Conservation (phyloP, 2,797 vertebrate genomes). For the Perodicticus potto region DNA sequence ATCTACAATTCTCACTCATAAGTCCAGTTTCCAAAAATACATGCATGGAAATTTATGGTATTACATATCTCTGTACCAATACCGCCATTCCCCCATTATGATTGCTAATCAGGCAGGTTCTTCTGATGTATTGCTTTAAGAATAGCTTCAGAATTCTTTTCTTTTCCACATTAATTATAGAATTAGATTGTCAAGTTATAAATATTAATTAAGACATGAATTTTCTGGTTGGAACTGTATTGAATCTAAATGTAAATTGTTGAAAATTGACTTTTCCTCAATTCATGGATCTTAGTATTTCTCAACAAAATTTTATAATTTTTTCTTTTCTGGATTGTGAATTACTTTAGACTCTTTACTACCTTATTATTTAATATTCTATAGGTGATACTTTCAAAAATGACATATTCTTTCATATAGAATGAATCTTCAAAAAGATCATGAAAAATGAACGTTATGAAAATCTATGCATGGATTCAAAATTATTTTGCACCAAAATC, state of each 20-base stretch:
- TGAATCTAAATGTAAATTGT: background rate
- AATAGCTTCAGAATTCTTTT: background rate
- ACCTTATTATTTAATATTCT: background rate
- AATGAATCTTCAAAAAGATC: background rate
- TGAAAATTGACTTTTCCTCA: background rate
- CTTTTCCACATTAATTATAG: background rate
- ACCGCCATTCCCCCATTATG: background rate
- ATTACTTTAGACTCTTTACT: constrained; percentile 7
- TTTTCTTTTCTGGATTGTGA: background rate
- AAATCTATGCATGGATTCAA: background rate
- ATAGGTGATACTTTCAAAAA: background rate
- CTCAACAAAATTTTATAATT: background rate
- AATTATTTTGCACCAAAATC: background rate
- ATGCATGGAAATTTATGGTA: background rate
- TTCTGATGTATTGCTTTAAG: background rate
- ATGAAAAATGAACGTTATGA: background rate
- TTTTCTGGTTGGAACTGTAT: background rate
- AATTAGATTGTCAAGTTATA: background rate
- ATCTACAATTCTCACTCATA: background rate
- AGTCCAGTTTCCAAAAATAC: background rate
- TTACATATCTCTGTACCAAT: background rate
- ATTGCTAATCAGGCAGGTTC: background rate
- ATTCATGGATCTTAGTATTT: background rate
- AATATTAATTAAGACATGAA: background rate
- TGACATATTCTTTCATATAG: background rate